phyloP scores from a whole-genome alignment of 2,797 vertebrate species.

The Artibeus lituratus region DNA sequence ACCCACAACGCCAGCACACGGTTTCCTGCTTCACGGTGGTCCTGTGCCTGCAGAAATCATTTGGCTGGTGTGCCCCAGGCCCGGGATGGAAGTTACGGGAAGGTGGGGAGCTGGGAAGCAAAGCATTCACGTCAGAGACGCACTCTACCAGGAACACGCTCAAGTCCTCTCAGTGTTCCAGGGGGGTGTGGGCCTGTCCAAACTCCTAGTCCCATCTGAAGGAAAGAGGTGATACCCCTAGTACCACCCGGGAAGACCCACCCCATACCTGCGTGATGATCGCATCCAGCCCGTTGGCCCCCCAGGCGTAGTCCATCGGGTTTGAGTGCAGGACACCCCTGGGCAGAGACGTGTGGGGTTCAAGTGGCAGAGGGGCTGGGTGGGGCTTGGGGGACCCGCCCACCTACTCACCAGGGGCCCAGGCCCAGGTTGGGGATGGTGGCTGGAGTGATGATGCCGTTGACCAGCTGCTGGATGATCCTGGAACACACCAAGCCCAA shows the following conservation, averaged over 20 bases:
- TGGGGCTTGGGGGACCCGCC: neutral
- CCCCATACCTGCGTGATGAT: conserved; percentile 96
- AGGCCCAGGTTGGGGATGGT: conserved; percentile 95
- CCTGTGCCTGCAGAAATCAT: neutral
- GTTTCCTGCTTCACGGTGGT: neutral
- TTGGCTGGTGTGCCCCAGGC: neutral
- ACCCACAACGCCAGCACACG: neutral
- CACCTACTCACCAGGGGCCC: conserved; percentile 91
- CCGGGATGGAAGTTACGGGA: neutral
- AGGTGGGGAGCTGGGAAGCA: neutral
- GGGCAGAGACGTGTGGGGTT: conserved; percentile 59
- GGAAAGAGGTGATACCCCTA: neutral
- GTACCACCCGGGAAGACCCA: neutral
- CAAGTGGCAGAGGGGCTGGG: neutral
- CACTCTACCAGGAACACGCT: neutral
- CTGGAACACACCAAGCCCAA: conserved; percentile 78
- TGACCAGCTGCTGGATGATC: conserved; percentile 98
- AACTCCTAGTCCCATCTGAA: too few species aligned
- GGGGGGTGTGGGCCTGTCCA: neutral
- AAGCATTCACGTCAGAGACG: neutral
- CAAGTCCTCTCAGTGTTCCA: neutral
- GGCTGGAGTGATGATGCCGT: conserved; percentile 96
- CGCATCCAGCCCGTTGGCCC: conserved; percentile 95
- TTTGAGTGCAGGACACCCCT: conserved; percentile 98
- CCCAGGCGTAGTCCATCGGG: conserved; percentile 99